Conservation (phyloP, 2,888 invertebrate genomes). For the Troides helena region DNA sequence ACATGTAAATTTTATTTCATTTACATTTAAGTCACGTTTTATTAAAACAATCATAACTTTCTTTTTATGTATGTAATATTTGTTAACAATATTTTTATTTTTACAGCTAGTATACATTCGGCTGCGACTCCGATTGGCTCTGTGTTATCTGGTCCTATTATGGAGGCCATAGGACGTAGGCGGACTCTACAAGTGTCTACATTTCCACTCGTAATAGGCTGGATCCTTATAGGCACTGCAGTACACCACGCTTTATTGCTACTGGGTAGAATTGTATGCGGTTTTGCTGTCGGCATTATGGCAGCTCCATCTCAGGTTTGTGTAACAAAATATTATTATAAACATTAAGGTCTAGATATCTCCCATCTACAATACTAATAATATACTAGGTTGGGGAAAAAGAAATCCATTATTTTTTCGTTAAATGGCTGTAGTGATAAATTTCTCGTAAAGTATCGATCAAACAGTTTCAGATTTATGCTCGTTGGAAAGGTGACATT, state of each 20-base stretch:
- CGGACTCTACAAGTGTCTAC: slow-evolving; percentile 83
- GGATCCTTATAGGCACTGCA: slow-evolving; percentile 83
- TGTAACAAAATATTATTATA: background rate
- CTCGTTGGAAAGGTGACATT: no score
- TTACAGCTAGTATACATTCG: slow-evolving; percentile 87
- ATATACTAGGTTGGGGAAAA: no score
- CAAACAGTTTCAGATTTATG: no score
- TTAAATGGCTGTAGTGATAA: no score
- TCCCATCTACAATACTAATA: no score
- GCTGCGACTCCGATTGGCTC: slow-evolving; percentile 88
- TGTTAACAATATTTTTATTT: slow-evolving; percentile 4
- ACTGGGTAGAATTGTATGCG: slow-evolving; percentile 84
- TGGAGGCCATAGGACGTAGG: slow-evolving; percentile 85
- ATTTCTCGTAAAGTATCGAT: no score
- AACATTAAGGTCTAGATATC: background rate
- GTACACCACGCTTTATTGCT: slow-evolving; percentile 80
- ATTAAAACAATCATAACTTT: no score
- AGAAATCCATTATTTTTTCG: no score
- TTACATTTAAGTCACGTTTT: no score
- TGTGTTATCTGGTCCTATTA: slow-evolving; percentile 84
- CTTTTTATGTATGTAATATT: no score
- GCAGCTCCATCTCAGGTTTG: slow-evolving; percentile 87
- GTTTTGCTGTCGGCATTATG: slow-evolving; percentile 86
- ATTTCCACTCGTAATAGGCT: slow-evolving; percentile 84
- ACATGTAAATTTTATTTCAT: no score